phyloP scores from a whole-genome alignment of 2,113 vertebrate species.

The Istiophorus platypterus region DNA sequence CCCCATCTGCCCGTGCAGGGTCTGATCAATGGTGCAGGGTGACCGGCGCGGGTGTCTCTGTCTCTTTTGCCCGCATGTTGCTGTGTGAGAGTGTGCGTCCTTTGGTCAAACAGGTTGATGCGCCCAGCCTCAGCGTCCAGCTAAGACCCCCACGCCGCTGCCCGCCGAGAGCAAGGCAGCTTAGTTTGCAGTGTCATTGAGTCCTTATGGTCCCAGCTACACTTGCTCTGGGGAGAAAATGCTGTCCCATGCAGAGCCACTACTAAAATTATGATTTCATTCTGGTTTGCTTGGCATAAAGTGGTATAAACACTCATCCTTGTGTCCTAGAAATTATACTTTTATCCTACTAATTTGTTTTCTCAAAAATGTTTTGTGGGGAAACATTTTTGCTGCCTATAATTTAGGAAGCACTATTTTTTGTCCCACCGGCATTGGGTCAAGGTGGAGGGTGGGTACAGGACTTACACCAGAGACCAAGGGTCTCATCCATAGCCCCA shows the following conservation, averaged over 20 bases:
- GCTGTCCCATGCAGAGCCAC: slow-evolving; percentile 23
- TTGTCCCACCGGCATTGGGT: background rate
- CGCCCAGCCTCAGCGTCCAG: slow-evolving; percentile 20
- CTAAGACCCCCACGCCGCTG: slow-evolving; percentile 36
- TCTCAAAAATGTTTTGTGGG: background rate
- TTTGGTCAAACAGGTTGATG: slow-evolving; percentile 59
- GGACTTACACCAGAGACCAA: background rate
- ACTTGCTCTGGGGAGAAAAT: slow-evolving; percentile 35
- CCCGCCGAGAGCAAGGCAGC: slow-evolving; percentile 63
- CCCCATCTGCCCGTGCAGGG: slow-evolving; percentile 18
- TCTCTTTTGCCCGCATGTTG: slow-evolving; percentile 15
- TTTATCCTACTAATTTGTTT: slow-evolving; percentile 6
- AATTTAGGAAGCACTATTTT: background rate
- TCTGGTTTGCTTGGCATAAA: slow-evolving; percentile 42
- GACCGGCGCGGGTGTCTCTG: slow-evolving; percentile 64
- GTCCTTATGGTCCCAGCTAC: slow-evolving; percentile 55
- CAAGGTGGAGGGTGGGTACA: background rate
- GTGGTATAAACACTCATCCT: slow-evolving; percentile 21
- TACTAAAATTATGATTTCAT: slow-evolving; percentile 47
- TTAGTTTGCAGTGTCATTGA: slow-evolving; percentile 76
- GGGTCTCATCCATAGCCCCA: background rate
- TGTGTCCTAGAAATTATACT: slow-evolving; percentile 20
- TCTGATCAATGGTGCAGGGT: slow-evolving; percentile 74
- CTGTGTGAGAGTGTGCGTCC: slow-evolving; percentile 47
- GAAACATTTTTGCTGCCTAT: background rate